phyloP scores from a whole-genome alignment of 1,140 invertebrate species.

The Pissodes strobi region DNA sequence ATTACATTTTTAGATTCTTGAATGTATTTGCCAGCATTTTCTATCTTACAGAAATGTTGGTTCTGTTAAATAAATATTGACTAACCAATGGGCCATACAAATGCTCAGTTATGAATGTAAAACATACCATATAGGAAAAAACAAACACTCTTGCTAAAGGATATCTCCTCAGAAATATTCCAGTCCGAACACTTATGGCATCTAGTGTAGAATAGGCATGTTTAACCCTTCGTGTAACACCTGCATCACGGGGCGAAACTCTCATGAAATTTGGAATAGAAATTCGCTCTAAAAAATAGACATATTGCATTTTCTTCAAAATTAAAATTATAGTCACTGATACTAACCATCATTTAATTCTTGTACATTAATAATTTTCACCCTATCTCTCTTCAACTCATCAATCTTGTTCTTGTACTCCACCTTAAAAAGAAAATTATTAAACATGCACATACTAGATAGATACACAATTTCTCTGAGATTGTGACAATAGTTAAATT shows the following conservation, averaged over 20 bases:
- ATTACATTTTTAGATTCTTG: no score
- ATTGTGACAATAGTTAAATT: no score
- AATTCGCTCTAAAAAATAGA: conserved; percentile 61
- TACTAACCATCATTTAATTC: conserved; percentile 69
- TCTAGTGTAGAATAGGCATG: conserved; percentile 78
- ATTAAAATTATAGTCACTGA: conserved; percentile 50
- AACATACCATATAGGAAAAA: conserved; percentile 66
- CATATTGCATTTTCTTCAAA: no score
- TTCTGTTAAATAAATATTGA: no score
- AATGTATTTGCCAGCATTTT: no score
- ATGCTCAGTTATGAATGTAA: no score
- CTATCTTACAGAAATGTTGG: no score
- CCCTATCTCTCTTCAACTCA: conserved; percentile 43
- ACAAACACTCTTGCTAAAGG: conserved; percentile 80
- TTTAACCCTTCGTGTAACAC: conserved; percentile 77
- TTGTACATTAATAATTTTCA: conserved; percentile 62
- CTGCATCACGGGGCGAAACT: conserved; percentile 78
- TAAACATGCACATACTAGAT: no score
- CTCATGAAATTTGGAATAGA: conserved; percentile 73
- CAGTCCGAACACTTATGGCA: conserved; percentile 75
- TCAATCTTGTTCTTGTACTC: conserved; percentile 45
- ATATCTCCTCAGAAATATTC: conserved; percentile 79
- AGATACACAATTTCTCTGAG: no score
- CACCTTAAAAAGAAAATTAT: no score
- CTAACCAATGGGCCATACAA: no score